These are phyloP conservation scores for Ectemnius continuus DNA, from an alignment of 2,888 invertebrate species.

Conservation along the genomic window DNA sequence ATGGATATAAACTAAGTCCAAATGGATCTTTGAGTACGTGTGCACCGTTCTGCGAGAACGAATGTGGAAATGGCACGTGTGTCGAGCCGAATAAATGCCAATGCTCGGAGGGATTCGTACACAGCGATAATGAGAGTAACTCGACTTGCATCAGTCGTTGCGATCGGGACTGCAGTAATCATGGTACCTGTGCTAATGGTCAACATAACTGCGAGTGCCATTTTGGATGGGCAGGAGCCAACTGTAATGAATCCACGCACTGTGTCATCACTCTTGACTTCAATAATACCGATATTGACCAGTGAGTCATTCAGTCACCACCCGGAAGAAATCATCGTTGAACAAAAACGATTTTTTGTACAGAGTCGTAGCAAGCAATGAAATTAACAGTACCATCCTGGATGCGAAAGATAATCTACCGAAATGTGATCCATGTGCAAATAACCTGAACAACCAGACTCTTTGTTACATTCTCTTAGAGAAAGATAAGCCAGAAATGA, in stretches of 20 bases:
- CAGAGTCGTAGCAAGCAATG: constrained; percentile 28
- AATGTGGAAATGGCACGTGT: constrained; percentile 75
- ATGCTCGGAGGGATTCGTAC: constrained; percentile 76
- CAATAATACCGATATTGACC: background rate
- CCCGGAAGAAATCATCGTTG: too few relatives aligned
- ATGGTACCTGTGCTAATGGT: constrained; percentile 62
- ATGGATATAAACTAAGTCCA: constrained; percentile 71
- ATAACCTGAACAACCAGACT: constrained; percentile 13
- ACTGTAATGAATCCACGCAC: constrained; percentile 53
- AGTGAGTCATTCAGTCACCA: constrained; percentile 4
- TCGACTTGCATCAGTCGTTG: constrained; percentile 65
- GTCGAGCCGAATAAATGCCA: constrained; percentile 75
- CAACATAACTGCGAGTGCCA: constrained; percentile 67
- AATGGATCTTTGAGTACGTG: constrained; percentile 64
- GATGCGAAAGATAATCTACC: background rate
- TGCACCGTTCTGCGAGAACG: constrained; percentile 62
- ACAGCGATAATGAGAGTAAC: constrained; percentile 2
- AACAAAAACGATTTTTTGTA: background rate
- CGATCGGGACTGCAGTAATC: constrained; percentile 67
- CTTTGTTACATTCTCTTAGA: constrained; percentile 25
- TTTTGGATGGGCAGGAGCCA: constrained; percentile 63
- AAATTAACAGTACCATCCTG: constrained; percentile 26
- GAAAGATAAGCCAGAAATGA: background rate
- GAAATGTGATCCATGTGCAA: constrained; percentile 24
- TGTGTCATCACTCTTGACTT: constrained; percentile 40